Evolutionary conservation across 2,113 vertebrate genomes (phyloP), one percentile per base, ranked within the genome.

Genomic region (Lamprotornis superbus): DNA sequence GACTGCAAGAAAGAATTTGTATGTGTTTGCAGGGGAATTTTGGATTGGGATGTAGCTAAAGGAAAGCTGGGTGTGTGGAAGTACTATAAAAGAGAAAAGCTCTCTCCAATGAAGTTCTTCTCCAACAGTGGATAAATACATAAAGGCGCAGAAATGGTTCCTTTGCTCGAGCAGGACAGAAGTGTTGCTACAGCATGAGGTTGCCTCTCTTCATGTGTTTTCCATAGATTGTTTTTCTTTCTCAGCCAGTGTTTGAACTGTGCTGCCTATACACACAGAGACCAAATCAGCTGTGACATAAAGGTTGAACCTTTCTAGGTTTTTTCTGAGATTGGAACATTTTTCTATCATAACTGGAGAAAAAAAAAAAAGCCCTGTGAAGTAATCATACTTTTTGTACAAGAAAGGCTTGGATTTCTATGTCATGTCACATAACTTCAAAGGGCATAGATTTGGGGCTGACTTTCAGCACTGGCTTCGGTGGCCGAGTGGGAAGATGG

Each of bases 351-450:
- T 91, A 92, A 93, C 75, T 61, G 68, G 27, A 81, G 59, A 5
- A 86, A 93, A 79, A 77, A 87, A 91, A 90, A 49, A 85, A 3
- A 33, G 0, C 13, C 39, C 49, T 93, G 87, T 88, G 85, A 97
- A 97, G 74, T 96, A 96, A 91, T 94, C 90, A 90, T 91, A 91
- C 75, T 91, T 97, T 94, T 93, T 93, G 86, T 94, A 83, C 90
- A 95, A 95, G 93, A 95, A 94, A 95, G 85, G 50, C 67, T 95
- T 95, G 86, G 69, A 93, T 95, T 97, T 95, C 83, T 96, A 4
- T 94, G 94, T 96, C 90, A 83, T 95, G 94, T 95, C 92, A 70
- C 7, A 82, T 92, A 96, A 96, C 96, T 97, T 96, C 95, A 97
- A 96, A 95, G 82, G 90, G 65, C 91, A 83, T 39, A 84, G 88